Base-by-base conservation (phyloP, 1,140 invertebrate species). In the Drosophila insularis region DNA sequence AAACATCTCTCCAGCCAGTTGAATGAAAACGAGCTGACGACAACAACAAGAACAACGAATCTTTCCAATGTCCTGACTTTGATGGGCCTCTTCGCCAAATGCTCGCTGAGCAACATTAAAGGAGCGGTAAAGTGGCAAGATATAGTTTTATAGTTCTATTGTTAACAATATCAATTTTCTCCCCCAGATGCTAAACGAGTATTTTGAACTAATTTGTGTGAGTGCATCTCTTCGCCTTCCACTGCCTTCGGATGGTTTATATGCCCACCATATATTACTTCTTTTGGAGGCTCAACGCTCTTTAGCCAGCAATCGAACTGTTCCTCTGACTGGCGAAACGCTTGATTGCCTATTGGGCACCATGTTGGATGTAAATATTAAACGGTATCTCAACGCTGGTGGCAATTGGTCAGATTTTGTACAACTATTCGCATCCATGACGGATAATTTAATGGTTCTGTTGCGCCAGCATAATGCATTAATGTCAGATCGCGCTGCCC, bases 181-280 rank as follows among this genome's bases (percentile, higher is more conserved):
- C 2, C 14, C 10, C 21, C 27, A 92, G 91, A 91, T 92, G 77
- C 86, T 92, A 19, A 92, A 90, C 40, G 91, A 90, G 19, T 69
- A 91, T 37, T 91, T 91, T 35, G 80, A 90, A 63, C 31, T 84
- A 11, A 77, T 92, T 31, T 90, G 58, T 37, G 74, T 65, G 39
- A 79, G 65, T 21, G 70, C 67, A 0, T 54, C 64, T 1, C 14
- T 80, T 23, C 84, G 84, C 19, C 79, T 89, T 54, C 77, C 61
- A 3, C 68, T 63, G 14, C 56, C 31, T 6, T 66, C 37, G 19
- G 67, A 72, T 14, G 19, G 19, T 17, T 58, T 19, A 10, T 77
- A 63, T n/a, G 68, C 60, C 11, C 64, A 39, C 4, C 74, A 69
- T 54, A 71, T 56, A 13, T 46, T 80, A 2, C 72, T 67, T 1